Evolutionary conservation across 2,797 vertebrate species (phyloP).

Genomic region (Amblyraja radiata): DNA sequence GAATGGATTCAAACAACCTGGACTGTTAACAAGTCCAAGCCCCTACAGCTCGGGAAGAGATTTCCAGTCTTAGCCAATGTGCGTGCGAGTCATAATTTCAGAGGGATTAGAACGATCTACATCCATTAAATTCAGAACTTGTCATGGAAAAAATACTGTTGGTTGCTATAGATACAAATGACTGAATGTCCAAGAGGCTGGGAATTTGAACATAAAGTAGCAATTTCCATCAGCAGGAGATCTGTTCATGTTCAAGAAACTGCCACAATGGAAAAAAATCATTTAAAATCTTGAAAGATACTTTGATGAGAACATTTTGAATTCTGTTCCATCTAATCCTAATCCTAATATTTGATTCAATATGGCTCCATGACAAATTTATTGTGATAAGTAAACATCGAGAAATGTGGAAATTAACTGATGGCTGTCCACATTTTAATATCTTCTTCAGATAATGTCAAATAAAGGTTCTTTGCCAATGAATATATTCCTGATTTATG

Average conservation of each 20-base stretch:
- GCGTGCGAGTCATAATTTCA: neutral
- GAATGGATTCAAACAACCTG: neutral
- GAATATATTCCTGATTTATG: neutral
- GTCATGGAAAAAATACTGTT: neutral
- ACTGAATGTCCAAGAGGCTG: neutral
- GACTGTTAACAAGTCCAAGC: neutral
- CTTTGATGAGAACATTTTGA: neutral
- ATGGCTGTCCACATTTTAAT: neutral
- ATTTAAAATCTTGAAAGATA: neutral
- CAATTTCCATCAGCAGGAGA: neutral
- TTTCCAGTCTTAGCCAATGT: neutral
- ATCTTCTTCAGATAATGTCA: neutral
- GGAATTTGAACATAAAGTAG: neutral
- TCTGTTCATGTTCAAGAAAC: neutral
- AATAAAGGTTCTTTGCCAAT: neutral
- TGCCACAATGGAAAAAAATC: neutral
- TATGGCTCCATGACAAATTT: neutral
- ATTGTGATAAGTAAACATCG: neutral
- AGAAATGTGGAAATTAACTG: neutral
- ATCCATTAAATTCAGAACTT: neutral
- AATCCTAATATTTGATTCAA: neutral
- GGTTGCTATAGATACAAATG: constrained; percentile 1
- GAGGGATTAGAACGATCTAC: neutral
- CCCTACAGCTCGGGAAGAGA: neutral
- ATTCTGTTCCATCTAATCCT: neutral